Evolutionary conservation across 2,113 vertebrate species (phyloP).

Genomic region (Eulacestoma nigropectus): DNA sequence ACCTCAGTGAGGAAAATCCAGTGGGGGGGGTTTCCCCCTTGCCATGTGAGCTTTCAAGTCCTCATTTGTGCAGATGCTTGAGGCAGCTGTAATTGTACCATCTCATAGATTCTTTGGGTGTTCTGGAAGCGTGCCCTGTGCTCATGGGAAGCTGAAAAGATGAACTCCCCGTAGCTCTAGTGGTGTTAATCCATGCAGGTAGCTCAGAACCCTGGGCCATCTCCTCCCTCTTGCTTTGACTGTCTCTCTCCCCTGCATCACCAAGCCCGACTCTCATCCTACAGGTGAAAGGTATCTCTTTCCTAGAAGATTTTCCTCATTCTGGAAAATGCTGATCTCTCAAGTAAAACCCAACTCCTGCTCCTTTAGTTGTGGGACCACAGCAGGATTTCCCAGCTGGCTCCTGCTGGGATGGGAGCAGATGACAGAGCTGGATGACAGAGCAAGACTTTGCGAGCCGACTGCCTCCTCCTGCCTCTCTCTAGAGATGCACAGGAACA

Average conservation of each 20-base stretch:
- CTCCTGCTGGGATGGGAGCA: background rate
- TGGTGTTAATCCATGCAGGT: background rate
- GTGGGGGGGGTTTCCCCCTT: background rate
- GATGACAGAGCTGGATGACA: background rate
- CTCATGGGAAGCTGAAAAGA: background rate
- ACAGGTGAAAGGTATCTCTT: background rate
- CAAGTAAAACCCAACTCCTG: background rate
- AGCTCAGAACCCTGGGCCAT: background rate
- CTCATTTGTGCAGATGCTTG: background rate
- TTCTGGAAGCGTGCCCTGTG: accelerated
- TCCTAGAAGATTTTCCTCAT: background rate
- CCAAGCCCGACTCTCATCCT: accelerated
- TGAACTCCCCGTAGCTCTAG: background rate
- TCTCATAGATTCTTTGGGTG: background rate
- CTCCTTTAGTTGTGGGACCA: background rate
- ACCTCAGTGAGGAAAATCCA: background rate
- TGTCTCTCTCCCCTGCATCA: background rate
- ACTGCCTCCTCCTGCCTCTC: background rate
- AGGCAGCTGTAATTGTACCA: background rate
- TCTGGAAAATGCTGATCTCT: background rate
- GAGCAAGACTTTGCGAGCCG: accelerated
- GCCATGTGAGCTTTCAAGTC: background rate
- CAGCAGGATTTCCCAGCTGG: background rate
- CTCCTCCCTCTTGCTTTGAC: background rate
- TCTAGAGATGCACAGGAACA: background rate